These are phyloP conservation scores for Arenaria interpres DNA, from an alignment of 2,113 vertebrate genomes.

Conservation along the genomic window DNA sequence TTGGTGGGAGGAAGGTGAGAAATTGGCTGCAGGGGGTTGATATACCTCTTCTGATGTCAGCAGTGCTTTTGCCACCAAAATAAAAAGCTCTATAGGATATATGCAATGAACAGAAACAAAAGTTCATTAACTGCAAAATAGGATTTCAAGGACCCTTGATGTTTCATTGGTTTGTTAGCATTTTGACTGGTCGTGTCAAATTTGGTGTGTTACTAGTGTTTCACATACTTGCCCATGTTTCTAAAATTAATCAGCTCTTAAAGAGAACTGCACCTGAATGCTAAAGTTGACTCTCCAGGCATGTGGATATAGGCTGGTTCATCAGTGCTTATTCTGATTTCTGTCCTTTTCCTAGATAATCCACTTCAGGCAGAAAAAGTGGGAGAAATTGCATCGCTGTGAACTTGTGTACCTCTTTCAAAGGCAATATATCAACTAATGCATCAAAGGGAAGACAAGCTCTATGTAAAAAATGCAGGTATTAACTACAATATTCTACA, in stretches of 20 bases:
- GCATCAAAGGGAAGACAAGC: not conserved
- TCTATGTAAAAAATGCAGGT: not conserved
- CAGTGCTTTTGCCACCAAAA: not conserved
- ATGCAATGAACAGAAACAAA: not conserved
- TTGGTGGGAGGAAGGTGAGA: not conserved
- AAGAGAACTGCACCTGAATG: not conserved
- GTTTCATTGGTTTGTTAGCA: not conserved
- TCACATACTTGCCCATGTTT: not conserved
- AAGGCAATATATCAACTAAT: not conserved
- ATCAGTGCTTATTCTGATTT: not conserved
- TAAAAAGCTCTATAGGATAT: not conserved
- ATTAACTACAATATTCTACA: not conserved
- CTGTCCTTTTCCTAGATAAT: not conserved
- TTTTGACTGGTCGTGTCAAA: not conserved
- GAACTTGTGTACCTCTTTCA: not conserved
- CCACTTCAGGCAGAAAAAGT: not conserved
- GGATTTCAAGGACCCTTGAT: not conserved
- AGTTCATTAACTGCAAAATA: not conserved
- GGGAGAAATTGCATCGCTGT: not conserved
- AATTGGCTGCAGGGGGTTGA: not conserved
- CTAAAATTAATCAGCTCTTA: not conserved
- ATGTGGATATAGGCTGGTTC: not conserved
- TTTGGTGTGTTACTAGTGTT: not conserved
- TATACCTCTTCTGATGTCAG: not conserved
- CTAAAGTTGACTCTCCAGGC: not conserved